phyloP scores from a whole-genome alignment of 2,888 invertebrate genomes.

The Lasioglossum villosulum region DNA sequence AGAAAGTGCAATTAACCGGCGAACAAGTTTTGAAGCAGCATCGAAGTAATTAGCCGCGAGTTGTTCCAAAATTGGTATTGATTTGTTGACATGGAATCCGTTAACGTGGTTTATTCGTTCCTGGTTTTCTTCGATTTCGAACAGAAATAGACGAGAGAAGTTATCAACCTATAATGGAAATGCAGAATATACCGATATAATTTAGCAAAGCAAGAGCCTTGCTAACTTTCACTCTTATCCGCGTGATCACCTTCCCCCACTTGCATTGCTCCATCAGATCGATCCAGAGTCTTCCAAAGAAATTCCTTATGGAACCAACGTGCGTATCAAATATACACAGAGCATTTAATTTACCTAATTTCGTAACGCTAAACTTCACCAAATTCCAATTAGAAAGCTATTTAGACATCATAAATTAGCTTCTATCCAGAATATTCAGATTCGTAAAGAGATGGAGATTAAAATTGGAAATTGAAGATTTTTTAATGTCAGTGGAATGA shows the following conservation, averaged over 20 bases:
- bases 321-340: constrained; percentile 32
- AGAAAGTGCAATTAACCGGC: constrained; percentile 1
- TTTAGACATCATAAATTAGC: background rate
- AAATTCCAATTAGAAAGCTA: background rate
- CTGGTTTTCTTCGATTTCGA: background rate
- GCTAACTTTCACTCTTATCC: constrained; percentile 77
- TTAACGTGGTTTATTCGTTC: background rate
- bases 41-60: background rate
- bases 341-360: constrained; percentile 3
- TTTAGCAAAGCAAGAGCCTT: constrained; percentile 61
- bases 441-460: no score
- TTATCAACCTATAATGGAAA: constrained; percentile 31
- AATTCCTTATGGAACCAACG: constrained; percentile 67
- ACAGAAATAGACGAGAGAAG: background rate
- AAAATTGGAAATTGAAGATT: background rate
- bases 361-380: background rate
- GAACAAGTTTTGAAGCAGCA: background rate
- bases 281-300: constrained; percentile 65
- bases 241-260: constrained; percentile 64
- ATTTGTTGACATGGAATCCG: background rate
- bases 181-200: constrained; percentile 48
- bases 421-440: no score
- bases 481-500: no score
- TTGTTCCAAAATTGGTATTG: background rate
- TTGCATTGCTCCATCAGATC: constrained; percentile 47